A percentile compares a stretch with the other conserved stretches of the same genome.
Evolutionary conservation across 2,888 invertebrate species (phyloP).

Genomic region (Crepidodera aurea): DNA sequence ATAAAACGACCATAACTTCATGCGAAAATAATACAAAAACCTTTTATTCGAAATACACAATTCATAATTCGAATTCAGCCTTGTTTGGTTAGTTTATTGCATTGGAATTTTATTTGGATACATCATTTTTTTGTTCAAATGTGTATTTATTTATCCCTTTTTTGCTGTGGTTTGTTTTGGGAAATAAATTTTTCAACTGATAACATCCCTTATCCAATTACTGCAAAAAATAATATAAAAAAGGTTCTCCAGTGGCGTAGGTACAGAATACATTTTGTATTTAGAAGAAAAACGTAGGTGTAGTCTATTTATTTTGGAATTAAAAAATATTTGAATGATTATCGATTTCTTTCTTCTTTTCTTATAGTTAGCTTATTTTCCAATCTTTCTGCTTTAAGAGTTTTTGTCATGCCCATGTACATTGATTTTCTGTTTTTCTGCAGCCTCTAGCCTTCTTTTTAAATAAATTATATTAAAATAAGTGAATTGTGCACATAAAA

Average conservation of each 20-base stretch:
- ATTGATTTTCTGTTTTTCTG: too few relatives aligned
- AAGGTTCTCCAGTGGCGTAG: not conserved
- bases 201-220: constrained; percentile 13
- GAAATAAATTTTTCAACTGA: constrained; percentile 16
- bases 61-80: constrained; percentile 28
- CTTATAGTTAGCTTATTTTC: too few relatives aligned
- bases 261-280: too few relatives aligned
- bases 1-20: not conserved
- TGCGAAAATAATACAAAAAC: not conserved
- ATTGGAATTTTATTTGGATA: constrained; percentile 10
- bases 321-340: too few relatives aligned
- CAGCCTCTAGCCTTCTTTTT: too few relatives aligned
- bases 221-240: not conserved
- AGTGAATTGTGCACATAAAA: too few relatives aligned
- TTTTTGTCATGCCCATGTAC: too few relatives aligned
- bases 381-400: too few relatives aligned
- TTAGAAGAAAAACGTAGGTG: too few relatives aligned
- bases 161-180: not conserved
- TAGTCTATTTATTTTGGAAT: too few relatives aligned
- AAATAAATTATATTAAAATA: too few relatives aligned
- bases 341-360: too few relatives aligned
- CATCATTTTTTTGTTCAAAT: constrained; percentile 12
- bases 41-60: constrained; percentile 18
- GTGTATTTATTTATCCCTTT: constrained; percentile 3
- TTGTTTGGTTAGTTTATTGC: constrained; percentile 19